Conservation (phyloP, 2,888 invertebrate species). For the Yponomeuta malinellus region DNA sequence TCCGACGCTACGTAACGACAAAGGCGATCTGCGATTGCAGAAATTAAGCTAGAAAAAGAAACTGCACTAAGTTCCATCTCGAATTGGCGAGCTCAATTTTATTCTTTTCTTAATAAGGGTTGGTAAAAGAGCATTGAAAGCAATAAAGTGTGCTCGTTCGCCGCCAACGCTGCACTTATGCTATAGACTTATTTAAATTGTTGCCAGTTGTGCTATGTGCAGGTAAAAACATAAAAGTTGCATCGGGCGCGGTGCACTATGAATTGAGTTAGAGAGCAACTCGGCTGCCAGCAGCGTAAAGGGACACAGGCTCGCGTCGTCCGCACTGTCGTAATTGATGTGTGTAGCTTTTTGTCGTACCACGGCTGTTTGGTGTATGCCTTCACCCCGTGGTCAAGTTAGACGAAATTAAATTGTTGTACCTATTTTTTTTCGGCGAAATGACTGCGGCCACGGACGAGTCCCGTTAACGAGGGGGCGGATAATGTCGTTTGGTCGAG, state of each 20-base stretch:
- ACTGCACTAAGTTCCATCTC: constrained; percentile 14
- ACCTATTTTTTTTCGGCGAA: constrained; percentile 52
- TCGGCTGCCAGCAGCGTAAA: constrained; percentile 45
- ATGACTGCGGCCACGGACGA: constrained; percentile 44
- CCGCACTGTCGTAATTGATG: constrained; percentile 57
- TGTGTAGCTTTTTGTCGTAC: constrained; percentile 64
- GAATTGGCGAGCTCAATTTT: constrained; percentile 31
- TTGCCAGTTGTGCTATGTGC: constrained; percentile 25
- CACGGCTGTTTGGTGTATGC: constrained; percentile 53
- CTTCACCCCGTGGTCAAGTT: constrained; percentile 54
- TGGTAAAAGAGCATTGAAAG: constrained; percentile 14
- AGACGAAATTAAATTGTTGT: constrained; percentile 71
- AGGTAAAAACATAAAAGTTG: constrained; percentile 49
- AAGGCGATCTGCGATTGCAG: background rate
- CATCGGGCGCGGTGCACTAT: constrained; percentile 45
- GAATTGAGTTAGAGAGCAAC: constrained; percentile 59
- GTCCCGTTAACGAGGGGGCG: constrained; percentile 49
- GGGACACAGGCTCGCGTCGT: constrained; percentile 35
- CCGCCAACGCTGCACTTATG: constrained; percentile 25
- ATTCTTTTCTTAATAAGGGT: constrained; percentile 30
- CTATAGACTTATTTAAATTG: constrained; percentile 15
- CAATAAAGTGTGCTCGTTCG: constrained; percentile 42
- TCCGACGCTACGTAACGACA: constrained; percentile 26
- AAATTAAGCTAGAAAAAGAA: background rate
- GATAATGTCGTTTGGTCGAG: constrained; percentile 49